Base-by-base conservation (phyloP, 2,797 vertebrate species). In the Rhynchonycteris naso region DNA sequence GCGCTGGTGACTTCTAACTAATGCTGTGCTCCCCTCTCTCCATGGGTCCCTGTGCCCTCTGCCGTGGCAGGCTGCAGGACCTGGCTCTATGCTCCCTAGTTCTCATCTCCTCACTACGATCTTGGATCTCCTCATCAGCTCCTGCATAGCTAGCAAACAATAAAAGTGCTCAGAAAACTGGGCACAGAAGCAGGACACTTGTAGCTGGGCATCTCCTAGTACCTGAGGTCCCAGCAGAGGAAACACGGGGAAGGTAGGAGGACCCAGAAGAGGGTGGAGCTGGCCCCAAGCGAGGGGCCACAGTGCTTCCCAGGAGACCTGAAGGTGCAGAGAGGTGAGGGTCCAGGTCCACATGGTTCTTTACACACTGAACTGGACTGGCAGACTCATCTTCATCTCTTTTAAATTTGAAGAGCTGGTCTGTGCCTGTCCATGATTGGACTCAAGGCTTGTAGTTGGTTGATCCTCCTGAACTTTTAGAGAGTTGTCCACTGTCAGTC, bases 181-280 rank as follows among this genome's bases (percentile, higher is more conserved):
- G 95, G 88, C 93, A 81, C 63, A 95, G 92, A 94, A 95, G 93
- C 78, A 76, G 87, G 68, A 33, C 24, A 97, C 96, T 94, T 91
- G 93, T 89, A 93, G 90, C 95, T 58, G 61, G 90, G 50, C 93
- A 88, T 89, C 95, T 97, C 95, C 93, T 90, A 96, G 97, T 81
- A 92, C 88, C 90, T 93, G 87, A 97, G 91, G 82, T 95, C 95
- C 95, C 97, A 94, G 93, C 91, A 97, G 97, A 98, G 97, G 97
- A 97, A 98, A 96, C 93, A 84, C 14, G 80, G 93, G 91, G 87
- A 96, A 90, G 80, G 74, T 92, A 93, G 97, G 97, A 97, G 83
- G 52, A 88, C 75, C 0, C 0, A 0, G 7, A 47, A 8, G 92
- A 96, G 85, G 93, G 95, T 84, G 80, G 93, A 81, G 93, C 79